Base-by-base conservation (phyloP, 2,888 invertebrate species). In the Periphyllus acericola region DNA sequence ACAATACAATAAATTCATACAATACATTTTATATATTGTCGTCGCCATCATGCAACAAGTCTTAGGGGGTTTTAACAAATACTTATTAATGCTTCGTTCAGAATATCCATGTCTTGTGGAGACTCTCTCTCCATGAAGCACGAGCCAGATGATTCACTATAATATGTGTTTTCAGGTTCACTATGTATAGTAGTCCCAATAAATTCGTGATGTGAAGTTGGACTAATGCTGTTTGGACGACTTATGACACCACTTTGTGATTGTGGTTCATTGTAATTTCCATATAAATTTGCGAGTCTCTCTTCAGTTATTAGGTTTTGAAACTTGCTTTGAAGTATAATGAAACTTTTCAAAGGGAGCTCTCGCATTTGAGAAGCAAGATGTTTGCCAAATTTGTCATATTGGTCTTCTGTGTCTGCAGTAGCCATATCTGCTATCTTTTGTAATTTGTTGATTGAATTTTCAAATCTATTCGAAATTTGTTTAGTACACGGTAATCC, bases 1-100 rank as follows among this genome's bases (percentile, higher is more conserved):
- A 76, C 46, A 76, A 76, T 52, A 76, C 29, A 76, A n/a, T n/a
- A n/a, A 52, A 76, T 76, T 6, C 55, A 55, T 76, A 76, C 46
- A 76, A 76, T 52, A 76, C 29, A 76, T 76, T 76, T 76, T 75
- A 75, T 52, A 76, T 76, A 76, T 76, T 76, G 52, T 76, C 76
- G 52, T 76, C 76, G 76, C 52, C 76, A 46, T 75, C 75, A 76
- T 76, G 46, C 46, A 76, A 76, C 46, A 76, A 76, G 8, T 76
- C 76, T 8, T 76, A 29, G 52, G 52, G 52, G 76, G 76, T 76
- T 17, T 76, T 76, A 52, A 76, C 76, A 76, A 52, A 76, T 76
- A 76, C 76, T 76, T 76, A 76, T 76, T 76, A 52, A 76, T 52
- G 76, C 76, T 76, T 76, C 76, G 46, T 76, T 76, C 76, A 76